Conservation (phyloP, 1,140 invertebrate species). For the Lerema accius region DNA sequence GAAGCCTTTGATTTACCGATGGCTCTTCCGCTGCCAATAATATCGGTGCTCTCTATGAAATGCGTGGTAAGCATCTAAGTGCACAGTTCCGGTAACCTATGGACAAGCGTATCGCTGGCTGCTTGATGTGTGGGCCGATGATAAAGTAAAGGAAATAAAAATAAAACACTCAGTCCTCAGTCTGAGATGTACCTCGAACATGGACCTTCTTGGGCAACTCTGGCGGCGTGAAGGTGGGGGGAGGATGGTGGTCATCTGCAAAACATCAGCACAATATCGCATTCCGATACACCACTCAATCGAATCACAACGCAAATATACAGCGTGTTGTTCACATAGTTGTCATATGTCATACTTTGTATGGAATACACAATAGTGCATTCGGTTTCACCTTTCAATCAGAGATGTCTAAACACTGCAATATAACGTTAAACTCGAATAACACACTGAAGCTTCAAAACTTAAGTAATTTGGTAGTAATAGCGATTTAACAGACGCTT, state of each 20-base stretch:
- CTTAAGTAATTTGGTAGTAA: no score
- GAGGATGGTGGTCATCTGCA: constrained; percentile 97
- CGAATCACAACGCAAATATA: constrained; percentile 66
- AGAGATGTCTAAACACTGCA: neutral
- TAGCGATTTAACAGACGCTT: no score
- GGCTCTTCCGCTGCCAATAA: constrained; percentile 44
- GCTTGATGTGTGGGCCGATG: constrained; percentile 72
- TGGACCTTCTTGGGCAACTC: constrained; percentile 98
- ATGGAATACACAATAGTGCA: constrained; percentile 41
- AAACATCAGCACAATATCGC: constrained; percentile 89
- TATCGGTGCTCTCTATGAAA: constrained; percentile 73
- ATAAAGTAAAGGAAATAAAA: constrained; percentile 66
- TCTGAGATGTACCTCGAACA: constrained; percentile 91
- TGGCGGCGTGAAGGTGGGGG: constrained; percentile 97
- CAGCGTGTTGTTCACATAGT: constrained; percentile 49
- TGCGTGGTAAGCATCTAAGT: constrained; percentile 81
- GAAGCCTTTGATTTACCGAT: constrained; percentile 53
- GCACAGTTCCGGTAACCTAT: constrained; percentile 61
- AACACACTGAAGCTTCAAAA: neutral
- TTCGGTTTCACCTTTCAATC: constrained; percentile 47
- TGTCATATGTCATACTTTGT: constrained; percentile 41
- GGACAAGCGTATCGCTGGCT: constrained; percentile 71
- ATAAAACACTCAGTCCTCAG: constrained; percentile 71
- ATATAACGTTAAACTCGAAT: no score
- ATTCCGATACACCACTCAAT: constrained; percentile 82